Conservation (phyloP, 37 sponge, comb jelly and placozoan genomes). For the Beroe ovata region DNA sequence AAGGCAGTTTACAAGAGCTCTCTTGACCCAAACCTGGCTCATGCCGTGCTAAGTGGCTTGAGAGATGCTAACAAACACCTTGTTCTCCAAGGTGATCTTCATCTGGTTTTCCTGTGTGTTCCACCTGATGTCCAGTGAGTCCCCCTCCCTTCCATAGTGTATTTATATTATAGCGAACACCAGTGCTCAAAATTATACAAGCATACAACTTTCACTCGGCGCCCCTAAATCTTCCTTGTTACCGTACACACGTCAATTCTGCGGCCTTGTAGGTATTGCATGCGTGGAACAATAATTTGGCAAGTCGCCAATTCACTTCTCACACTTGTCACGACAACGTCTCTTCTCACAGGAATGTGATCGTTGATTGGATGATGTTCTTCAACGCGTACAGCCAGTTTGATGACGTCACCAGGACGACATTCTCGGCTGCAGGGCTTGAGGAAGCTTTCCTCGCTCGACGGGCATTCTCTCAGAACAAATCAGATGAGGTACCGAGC, state of each 20-base stretch:
- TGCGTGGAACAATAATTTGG: too few species aligned
- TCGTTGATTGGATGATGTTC: slow-evolving; percentile 46
- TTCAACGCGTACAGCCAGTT: slow-evolving; percentile 31
- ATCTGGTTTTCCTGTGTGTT: slow-evolving; percentile 83
- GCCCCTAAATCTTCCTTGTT: too few species aligned
- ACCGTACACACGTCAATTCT: too few species aligned
- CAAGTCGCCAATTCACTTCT: too few species aligned
- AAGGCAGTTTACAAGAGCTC: slow-evolving; percentile 62
- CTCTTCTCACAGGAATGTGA: slow-evolving; percentile 2
- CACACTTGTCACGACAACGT: too few species aligned
- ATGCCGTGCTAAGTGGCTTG: neutral
- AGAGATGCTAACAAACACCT: slow-evolving; percentile 70
- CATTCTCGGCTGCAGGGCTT: slow-evolving; percentile 22
- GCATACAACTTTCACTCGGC: too few species aligned
- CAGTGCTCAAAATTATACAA: too few species aligned
- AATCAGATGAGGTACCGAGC: slow-evolving; percentile 5
- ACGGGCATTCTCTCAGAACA: neutral
- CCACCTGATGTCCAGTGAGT: slow-evolving; percentile 75
- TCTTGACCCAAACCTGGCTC: neutral
- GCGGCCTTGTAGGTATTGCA: too few species aligned
- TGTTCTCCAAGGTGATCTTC: slow-evolving; percentile 80
- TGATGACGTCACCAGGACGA: neutral
- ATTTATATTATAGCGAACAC: too few species aligned
- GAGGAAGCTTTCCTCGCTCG: slow-evolving; percentile 14
- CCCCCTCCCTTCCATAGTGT: too few species aligned